Evolutionary conservation across 1,140 invertebrate genomes (phyloP), one percentile per base, ranked within the genome.

Genomic region (Metaphire vulgaris): DNA sequence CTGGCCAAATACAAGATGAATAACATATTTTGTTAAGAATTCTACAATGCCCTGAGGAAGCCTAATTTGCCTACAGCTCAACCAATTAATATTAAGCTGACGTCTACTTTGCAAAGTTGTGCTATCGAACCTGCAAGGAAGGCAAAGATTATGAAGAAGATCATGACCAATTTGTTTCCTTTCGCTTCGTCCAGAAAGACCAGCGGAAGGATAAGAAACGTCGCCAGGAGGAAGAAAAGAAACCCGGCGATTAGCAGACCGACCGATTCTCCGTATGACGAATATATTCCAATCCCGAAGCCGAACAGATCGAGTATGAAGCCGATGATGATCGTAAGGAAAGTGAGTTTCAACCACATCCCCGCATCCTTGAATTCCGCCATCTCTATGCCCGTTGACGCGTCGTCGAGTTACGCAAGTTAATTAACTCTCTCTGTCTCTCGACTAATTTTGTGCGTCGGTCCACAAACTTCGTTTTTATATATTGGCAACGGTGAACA

Each of bases 91-190:
- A n/a, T n/a, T n/a, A n/a, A n/a, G n/a, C n/a, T n/a, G n/a, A n/a
- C n/a, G n/a, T n/a, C n/a, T n/a, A n/a, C n/a, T n/a, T n/a, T n/a
- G n/a, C n/a, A n/a, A n/a, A n/a, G n/a, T n/a, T n/a, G n/a, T n/a
- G n/a, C n/a, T n/a, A n/a, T n/a, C n/a, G n/a, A n/a, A 72, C 70
- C 70, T 2, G 70, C 70, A 30, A 72, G n/a, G 6, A 72, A 12
- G 33, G 70, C 14, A 12, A 31, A 12, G 6, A 72, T 32, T 15
- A 72, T 72, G 70, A 72, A 33, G 33, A 15, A 72, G 21, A 72
- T 72, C 6, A 32, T 15, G 6, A 31, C 70, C 21, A 26, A 12
- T 31, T 15, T 72, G 32, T 72, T 72, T 2, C 70, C 70, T 26
- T 15, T 34, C 2, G 32, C 21, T 26, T 72, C 70, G 70, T 72